A percentile compares a stretch with the other conserved stretches of the same genome.
phyloP scores from a whole-genome alignment of 2,888 invertebrate species.

The Onthophagus sagittarius region DNA sequence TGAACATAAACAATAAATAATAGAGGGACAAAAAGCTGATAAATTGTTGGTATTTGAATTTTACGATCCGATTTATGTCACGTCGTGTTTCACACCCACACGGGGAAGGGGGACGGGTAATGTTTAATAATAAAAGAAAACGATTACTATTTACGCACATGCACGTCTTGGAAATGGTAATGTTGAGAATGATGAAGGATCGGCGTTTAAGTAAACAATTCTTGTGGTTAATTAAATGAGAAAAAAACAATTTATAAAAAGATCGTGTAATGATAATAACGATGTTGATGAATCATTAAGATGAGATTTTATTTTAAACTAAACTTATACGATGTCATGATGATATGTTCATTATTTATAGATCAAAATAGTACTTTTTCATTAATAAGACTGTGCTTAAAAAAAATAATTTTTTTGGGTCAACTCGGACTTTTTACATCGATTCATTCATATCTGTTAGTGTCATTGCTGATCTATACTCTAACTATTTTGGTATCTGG shows the following conservation, averaged over 20 bases:
- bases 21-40: not conserved
- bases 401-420: too few species aligned
- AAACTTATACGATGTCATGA: too few species aligned
- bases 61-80: not conserved
- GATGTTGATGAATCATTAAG: too few species aligned
- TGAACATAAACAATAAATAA: not conserved
- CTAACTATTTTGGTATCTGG: too few species aligned
- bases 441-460: too few species aligned
- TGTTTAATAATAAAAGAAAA: not conserved
- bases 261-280: too few species aligned
- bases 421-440: too few species aligned
- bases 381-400: too few species aligned
- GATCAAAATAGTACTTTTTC: too few species aligned
- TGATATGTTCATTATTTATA: too few species aligned
- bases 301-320: too few species aligned
- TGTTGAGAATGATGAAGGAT: not conserved
- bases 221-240: not conserved
- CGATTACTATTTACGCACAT: not conserved
- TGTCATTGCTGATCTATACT: too few species aligned
- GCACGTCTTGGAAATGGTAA: not conserved
- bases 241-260: not conserved
- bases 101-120: not conserved
- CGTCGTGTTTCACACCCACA: not conserved
- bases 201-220: not conserved
- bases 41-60: not conserved